Evolutionary conservation across 2,113 vertebrate genomes (phyloP).

Genomic region (Microcebus griseorufus): DNA sequence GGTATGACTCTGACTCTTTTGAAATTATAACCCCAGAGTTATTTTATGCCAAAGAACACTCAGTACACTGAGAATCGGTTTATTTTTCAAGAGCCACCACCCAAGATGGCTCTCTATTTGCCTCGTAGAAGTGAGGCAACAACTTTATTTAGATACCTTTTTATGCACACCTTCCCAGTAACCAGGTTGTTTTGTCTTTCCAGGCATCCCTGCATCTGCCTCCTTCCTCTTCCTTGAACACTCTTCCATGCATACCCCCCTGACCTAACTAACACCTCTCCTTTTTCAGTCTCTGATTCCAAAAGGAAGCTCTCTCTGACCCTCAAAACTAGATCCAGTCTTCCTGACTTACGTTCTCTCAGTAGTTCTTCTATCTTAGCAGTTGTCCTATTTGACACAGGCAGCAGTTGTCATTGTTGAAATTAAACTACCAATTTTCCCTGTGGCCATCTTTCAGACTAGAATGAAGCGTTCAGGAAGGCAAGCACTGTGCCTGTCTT

Average conservation of each 20-base stretch:
- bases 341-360: not conserved
- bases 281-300: slow-evolving; percentile 3
- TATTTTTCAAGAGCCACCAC: not conserved
- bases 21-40: not conserved
- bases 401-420: not conserved
- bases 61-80: not conserved
- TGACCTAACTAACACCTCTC: not conserved
- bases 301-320: not conserved
- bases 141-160: not conserved
- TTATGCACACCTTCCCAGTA: not conserved
- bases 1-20: not conserved
- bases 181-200: not conserved
- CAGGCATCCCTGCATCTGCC: not conserved
- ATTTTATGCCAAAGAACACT: not conserved
- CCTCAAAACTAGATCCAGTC: not conserved
- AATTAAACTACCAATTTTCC: not conserved
- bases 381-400: not conserved
- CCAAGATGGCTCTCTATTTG: not conserved
- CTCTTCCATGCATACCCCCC: not conserved
- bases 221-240: not conserved
- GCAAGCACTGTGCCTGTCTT: not conserved
- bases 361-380: not conserved
- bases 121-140: not conserved
- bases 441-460: not conserved
- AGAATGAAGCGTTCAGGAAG: not conserved